phyloP scores from a whole-genome alignment of 2,113 vertebrate species.

The Pseudopipra pipra region DNA sequence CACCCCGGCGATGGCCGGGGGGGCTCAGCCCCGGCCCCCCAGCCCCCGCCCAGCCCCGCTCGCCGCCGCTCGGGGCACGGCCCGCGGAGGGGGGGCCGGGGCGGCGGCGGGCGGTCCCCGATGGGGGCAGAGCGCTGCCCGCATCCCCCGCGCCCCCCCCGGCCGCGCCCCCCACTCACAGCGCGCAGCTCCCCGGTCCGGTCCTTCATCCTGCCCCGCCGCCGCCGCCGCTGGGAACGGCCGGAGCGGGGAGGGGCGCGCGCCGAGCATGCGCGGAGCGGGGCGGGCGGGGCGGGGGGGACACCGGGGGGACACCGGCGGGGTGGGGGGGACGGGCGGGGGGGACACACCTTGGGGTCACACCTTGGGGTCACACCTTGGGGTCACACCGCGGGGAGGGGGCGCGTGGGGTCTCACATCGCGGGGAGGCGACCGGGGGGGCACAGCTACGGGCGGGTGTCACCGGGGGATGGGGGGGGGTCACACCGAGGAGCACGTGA shows the following conservation, averaged over 20 bases:
- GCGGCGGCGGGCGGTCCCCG: background rate
- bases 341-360: background rate
- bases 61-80: background rate
- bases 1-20: background rate
- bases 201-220: background rate
- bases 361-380: too few species aligned
- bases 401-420: background rate
- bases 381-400: background rate
- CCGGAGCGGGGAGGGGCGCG: background rate
- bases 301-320: background rate
- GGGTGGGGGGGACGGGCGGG: background rate
- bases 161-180: background rate
- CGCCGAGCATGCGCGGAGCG: background rate
- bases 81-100: background rate
- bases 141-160: background rate
- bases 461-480: background rate
- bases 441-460: background rate
- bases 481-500: background rate
- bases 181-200: slow-evolving; percentile 7
- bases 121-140: background rate
- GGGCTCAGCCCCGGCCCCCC: background rate
- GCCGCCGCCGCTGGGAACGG: background rate
- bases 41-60: background rate
- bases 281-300: background rate
- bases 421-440: background rate